Evolutionary conservation across 2,113 vertebrate genomes (phyloP), one percentile per base, ranked within the genome.

Genomic region (Myotis yumanensis): DNA sequence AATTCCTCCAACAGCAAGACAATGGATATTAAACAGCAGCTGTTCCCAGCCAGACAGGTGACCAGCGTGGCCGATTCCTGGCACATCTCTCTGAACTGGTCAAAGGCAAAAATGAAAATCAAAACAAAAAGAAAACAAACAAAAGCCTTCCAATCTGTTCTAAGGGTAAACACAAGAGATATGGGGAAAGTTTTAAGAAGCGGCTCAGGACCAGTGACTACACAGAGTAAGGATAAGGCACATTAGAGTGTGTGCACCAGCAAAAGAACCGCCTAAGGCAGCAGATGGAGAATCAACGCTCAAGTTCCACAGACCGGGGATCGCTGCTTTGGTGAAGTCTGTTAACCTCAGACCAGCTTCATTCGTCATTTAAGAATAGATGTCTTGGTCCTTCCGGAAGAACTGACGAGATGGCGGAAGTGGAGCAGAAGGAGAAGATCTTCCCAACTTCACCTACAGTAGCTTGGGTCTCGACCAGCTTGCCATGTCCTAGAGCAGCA

Each of bases 321-420:
- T 14, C 51, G 30, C 23, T 77, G 52, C 16, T 97, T 80, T 51
- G 64, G 81, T 4, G 75, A 87, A 73, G 69, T 1, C n/a, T 86
- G 1, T 66, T 59, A 79, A 30, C 59, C 46, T 52, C 57, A 72
- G 71, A 35, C 23, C 7, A 20, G 62, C 62, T 86, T 95, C 54
- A 37, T 16, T 77, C 77, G 73, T 90, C 46, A 7, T 66, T 75
- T 80, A 93, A 95, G 89, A 94, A 89, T 57, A 94, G 75, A 71
- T 68, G 68, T 25, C 25, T 75, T 28, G 14, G 25, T 46, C 43
- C 46, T 77, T 76, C 25, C 25, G 9, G 43, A 76, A 76, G 73
- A 75, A 51, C 30, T 7, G 17, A 11, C 30, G 20, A 77, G 48
- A 79, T 20, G 75, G 48, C 11, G 3, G 76, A n/a, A 52, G 48